Evolutionary conservation across 2,113 vertebrate genomes (phyloP).

Genomic region (Oxygymnocypris stewartii): DNA sequence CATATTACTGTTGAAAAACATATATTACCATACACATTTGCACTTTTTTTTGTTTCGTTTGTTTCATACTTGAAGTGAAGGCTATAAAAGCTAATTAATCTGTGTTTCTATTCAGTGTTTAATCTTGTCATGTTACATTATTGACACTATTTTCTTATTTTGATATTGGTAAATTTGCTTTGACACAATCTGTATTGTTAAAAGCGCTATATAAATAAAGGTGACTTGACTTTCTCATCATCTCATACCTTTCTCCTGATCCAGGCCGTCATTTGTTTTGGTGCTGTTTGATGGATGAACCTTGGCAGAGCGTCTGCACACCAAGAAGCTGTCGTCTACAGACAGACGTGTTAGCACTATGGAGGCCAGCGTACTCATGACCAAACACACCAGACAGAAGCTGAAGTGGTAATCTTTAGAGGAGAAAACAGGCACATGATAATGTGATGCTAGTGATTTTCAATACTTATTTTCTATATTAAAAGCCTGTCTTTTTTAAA

Average conservation of each 20-base stretch:
- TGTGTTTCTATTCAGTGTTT: neutral
- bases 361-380: slow-evolving; percentile 71
- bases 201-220: too few species aligned
- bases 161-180: too few species aligned
- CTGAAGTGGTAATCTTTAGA: slow-evolving; percentile 72
- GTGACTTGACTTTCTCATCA: too few species aligned
- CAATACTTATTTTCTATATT: neutral
- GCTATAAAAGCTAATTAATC: neutral
- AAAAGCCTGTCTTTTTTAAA: neutral
- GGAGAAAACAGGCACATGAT: neutral
- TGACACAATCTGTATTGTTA: too few species aligned
- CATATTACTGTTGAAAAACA: neutral
- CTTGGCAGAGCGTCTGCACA: slow-evolving; percentile 33
- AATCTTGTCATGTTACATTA: too few species aligned
- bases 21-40: neutral
- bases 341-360: slow-evolving; percentile 67
- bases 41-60: neutral
- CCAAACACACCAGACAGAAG: slow-evolving; percentile 67
- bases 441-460: neutral
- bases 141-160: too few species aligned
- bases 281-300: neutral
- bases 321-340: slow-evolving; percentile 54
- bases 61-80: neutral
- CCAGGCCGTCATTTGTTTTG: neutral
- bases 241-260: slow-evolving; percentile 5